Percentiles rank a stretch among this genome's conserved stretches.
Evolutionary conservation across 2,797 vertebrate species (phyloP).

Genomic region (Tragopan temminckii): DNA sequence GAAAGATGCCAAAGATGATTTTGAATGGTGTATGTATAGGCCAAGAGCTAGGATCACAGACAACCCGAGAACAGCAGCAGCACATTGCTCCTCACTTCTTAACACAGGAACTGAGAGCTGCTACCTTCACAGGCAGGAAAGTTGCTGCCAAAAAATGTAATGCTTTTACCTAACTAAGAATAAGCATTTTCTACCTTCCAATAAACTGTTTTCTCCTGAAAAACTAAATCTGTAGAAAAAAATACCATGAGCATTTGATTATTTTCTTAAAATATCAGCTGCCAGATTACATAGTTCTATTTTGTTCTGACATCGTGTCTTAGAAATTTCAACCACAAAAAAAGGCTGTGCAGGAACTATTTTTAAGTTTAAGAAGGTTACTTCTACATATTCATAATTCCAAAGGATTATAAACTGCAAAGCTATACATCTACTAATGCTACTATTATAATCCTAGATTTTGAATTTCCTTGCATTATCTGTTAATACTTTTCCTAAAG

Average conservation of each 20-base stretch:
- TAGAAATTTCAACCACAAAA: not conserved
- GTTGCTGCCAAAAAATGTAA: not conserved
- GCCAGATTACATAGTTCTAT: not conserved
- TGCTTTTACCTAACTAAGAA: not conserved
- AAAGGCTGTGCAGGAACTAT: not conserved
- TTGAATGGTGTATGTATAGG: not conserved
- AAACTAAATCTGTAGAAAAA: not conserved
- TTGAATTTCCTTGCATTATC: not conserved
- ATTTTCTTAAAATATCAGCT: not conserved
- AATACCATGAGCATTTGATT: no score
- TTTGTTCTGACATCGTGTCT: not conserved
- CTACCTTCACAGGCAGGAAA: not conserved
- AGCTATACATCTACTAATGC: not conserved
- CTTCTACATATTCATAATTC: not conserved
- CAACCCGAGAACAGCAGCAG: not conserved
- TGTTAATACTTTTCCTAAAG: not conserved
- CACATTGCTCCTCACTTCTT: not conserved
- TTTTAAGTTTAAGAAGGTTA: not conserved
- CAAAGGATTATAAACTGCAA: not conserved
- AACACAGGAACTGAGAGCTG: fast-evolving
- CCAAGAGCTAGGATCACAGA: not conserved
- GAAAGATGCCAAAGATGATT: not conserved
- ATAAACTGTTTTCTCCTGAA: not conserved
- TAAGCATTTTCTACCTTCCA: not conserved
- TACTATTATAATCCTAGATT: not conserved